Base-by-base conservation (phyloP, 2,888 invertebrate species). In the Pristionchus entomophagus region DNA sequence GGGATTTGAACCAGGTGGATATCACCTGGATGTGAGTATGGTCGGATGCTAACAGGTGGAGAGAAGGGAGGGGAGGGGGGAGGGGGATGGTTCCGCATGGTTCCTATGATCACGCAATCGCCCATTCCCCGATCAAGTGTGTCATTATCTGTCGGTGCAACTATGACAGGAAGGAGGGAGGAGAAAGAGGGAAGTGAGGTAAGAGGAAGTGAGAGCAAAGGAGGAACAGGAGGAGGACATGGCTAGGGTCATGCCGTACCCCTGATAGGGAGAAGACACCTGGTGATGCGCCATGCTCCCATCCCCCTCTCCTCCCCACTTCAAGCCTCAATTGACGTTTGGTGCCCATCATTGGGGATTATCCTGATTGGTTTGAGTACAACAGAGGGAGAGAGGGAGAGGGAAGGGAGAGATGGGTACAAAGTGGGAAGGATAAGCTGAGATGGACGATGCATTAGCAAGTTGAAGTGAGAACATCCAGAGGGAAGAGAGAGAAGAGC, bases 61-160 rank as follows among this genome's bases (percentile, higher is more conserved):
- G 45, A 10, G 38, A 73, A 19, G 38, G 38, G 35, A 38, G 69
- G 6, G 69, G 14, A 38, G 69, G 77, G n/a, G 77, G 45, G 45
- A 22, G n/a, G 12, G 26, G 17, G 32, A 19, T 14, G 51, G 45
- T 19, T 29, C 51, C 49, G 78, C 38, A 49, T 73, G 73, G 73
- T 80, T 80, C 80, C 53, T 80, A 19, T 51, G 22, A 19, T 80
- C 32, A 51, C 80, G 80, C 80, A 80, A 80, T 53, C 32, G n/a
- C 80, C 49, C 49, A 80, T 80, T 53, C 51, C 32, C 80, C 82
- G 82, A 49, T 82, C 82, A 82, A 82, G 82, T 82, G 56, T 82
- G 49, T 53, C 38, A 82, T 82, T 82, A 53, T 59, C 38, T 73
- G 73, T 73, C 49, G 38, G 65, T 41, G 73, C 84, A 84, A 73